phyloP scores from a whole-genome alignment of 2,888 invertebrate genomes.

The Pegoplata infirma region DNA sequence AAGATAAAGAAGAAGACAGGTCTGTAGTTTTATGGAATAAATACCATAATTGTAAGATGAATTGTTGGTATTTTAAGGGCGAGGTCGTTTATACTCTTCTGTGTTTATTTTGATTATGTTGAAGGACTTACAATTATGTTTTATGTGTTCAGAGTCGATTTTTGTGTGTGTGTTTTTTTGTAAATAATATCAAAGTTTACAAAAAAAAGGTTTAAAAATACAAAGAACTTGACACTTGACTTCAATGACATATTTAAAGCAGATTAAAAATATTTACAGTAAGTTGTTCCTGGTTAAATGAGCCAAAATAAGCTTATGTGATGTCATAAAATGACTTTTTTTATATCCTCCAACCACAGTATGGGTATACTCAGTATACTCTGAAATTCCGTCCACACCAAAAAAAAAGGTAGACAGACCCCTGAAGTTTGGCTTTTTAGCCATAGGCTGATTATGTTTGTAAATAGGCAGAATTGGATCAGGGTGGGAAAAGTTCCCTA shows the following conservation, averaged over 20 bases:
- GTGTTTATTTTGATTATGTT: background rate
- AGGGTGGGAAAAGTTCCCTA: too few species aligned
- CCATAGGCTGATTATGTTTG: too few species aligned
- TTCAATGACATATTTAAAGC: constrained; percentile 21
- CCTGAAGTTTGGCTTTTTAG: too few species aligned
- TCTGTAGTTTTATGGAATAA: background rate
- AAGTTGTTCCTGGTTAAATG: too few species aligned
- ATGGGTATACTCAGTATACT: too few species aligned
- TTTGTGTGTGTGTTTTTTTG: background rate
- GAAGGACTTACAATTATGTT: constrained; percentile 31
- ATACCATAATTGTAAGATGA: background rate
- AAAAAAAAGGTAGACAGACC: too few species aligned
- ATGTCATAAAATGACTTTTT: too few species aligned
- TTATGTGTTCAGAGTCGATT: background rate
- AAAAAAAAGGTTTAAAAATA: background rate
- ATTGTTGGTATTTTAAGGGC: constrained; percentile 41
- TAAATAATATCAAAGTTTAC: background rate
- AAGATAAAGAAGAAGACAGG: background rate
- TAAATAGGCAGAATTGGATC: too few species aligned
- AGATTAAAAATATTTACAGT: constrained; percentile 1
- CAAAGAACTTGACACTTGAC: constrained; percentile 48
- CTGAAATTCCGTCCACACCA: too few species aligned
- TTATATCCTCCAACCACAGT: too few species aligned
- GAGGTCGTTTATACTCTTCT: constrained; percentile 31
- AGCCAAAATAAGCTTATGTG: too few species aligned